Conservation (phyloP, 1,140 invertebrate species). For the Leptopilina clavipes region DNA sequence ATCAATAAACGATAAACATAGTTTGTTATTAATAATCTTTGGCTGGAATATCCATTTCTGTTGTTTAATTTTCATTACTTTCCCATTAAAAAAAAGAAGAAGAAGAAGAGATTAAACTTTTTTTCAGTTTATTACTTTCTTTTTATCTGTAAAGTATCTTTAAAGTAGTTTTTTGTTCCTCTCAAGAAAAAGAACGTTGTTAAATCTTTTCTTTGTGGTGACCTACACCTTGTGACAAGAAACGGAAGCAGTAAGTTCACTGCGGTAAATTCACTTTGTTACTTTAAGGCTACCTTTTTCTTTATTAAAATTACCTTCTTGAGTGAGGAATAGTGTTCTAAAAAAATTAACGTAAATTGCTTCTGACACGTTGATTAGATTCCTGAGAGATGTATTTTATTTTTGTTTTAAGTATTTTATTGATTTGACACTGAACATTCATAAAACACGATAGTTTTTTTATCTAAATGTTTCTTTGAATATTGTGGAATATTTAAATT, state of each 20-base stretch:
- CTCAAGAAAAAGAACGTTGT: background rate
- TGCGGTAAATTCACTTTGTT: slow-evolving; percentile 31
- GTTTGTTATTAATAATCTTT: too few species aligned
- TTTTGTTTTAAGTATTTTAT: background rate
- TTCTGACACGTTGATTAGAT: slow-evolving; percentile 7
- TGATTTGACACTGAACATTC: background rate
- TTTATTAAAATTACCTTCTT: slow-evolving; percentile 29
- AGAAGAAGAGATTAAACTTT: too few species aligned
- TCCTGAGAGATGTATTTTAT: background rate
- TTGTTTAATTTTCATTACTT: too few species aligned
- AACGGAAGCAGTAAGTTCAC: slow-evolving; percentile 24
- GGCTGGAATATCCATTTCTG: too few species aligned
- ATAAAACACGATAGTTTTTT: too few species aligned
- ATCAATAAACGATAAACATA: too few species aligned
- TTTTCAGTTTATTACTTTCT: too few species aligned
- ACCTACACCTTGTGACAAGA: slow-evolving; percentile 24
- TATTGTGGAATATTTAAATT: too few species aligned
- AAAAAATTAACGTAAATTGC: slow-evolving; percentile 21
- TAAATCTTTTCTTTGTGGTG: slow-evolving; percentile 17
- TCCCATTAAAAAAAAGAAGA: too few species aligned
- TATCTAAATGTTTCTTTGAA: too few species aligned
- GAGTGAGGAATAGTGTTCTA: background rate
- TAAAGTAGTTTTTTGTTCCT: background rate
- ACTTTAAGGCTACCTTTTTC: slow-evolving; percentile 11
- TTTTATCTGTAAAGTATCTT: background rate